Conservation (phyloP, 2,113 vertebrate genomes). For the Perca flavescens region DNA sequence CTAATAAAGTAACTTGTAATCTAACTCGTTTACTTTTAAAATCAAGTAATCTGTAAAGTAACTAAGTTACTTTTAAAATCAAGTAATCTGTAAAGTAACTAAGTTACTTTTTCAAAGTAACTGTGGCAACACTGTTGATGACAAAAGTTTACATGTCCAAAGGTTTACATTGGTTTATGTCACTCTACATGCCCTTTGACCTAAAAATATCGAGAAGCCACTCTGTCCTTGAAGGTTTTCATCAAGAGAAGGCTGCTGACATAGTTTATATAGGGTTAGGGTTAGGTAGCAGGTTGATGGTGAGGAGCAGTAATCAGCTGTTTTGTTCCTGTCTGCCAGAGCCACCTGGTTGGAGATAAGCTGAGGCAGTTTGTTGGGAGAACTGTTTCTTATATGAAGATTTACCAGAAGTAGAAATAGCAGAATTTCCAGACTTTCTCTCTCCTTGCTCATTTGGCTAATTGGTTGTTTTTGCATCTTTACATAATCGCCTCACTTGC, state of each 20-base stretch:
- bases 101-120: no score
- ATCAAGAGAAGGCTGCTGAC: background rate
- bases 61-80: no score
- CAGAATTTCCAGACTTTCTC: background rate
- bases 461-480: constrained; percentile 7
- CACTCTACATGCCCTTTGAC: background rate
- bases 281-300: constrained; percentile 7
- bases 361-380: background rate
- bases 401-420: background rate
- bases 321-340: constrained; percentile 11
- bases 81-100: no score
- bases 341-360: constrained; percentile 5
- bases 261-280: background rate
- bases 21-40: no score
- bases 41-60: no score
- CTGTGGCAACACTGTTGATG: no score
- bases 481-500: constrained; percentile 1
- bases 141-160: background rate
- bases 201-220: background rate
- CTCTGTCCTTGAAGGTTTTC: constrained; percentile 6
- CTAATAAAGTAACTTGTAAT: no score
- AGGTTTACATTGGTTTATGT: background rate
- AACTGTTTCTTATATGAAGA: background rate
- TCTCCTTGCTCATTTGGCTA: background rate
- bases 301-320: constrained; percentile 11